phyloP scores from a whole-genome alignment of 1,140 invertebrate genomes.

The Anastrepha ludens region DNA sequence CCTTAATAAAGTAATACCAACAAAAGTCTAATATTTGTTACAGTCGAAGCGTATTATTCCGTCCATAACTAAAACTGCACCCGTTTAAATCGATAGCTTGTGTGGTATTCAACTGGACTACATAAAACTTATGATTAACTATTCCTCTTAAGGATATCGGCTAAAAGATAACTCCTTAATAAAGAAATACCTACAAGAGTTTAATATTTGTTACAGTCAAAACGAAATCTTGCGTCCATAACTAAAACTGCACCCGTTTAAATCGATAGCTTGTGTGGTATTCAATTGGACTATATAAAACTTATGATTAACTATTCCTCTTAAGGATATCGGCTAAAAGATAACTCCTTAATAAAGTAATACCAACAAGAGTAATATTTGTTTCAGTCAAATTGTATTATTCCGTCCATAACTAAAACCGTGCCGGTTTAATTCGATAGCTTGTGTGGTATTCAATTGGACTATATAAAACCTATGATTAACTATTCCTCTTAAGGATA shows the following conservation, averaged over 20 bases:
- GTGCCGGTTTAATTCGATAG: slow-evolving; percentile 54
- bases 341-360: slow-evolving; percentile 66
- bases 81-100: slow-evolving; percentile 56
- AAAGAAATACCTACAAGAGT: no score
- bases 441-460: slow-evolving; percentile 64
- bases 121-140: neutral
- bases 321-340: slow-evolving; percentile 65
- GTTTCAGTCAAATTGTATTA: neutral
- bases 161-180: slow-evolving; percentile 65
- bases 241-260: slow-evolving; percentile 60
- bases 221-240: no score
- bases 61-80: slow-evolving; percentile 57
- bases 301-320: slow-evolving; percentile 64
- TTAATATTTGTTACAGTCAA: no score
- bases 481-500: slow-evolving; percentile 67
- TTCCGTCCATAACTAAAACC: slow-evolving; percentile 55
- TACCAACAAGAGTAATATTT: slow-evolving; percentile 30
- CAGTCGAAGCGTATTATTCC: no score
- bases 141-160: slow-evolving; percentile 52
- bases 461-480: slow-evolving; percentile 62
- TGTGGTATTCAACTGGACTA: slow-evolving; percentile 65
- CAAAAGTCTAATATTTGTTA: no score
- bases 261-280: slow-evolving; percentile 60
- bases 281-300: slow-evolving; percentile 64
- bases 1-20: no score